Evolutionary conservation across 2,797 vertebrate species (phyloP), one percentile per base, ranked within the genome.

Genomic region (Pteronotus mesoamericanus): DNA sequence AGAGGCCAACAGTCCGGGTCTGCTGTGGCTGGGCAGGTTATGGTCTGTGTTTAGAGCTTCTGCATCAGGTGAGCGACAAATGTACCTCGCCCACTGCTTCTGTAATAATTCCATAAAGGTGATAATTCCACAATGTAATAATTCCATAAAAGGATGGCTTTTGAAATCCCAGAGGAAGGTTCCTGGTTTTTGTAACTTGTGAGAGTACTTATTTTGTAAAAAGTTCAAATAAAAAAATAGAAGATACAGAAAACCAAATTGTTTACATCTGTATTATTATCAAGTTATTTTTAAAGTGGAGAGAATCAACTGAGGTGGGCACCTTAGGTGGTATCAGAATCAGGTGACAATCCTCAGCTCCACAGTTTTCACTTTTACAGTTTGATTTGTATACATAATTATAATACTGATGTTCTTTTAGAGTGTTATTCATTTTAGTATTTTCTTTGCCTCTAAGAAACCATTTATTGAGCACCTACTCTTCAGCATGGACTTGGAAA

Each of bases 41-140:
- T 96, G 94, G 95, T 93, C 97, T 98, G 98, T 96, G 97, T 97
- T 96, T 94, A 98, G 83, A 98, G 98, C 97, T 98, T 98, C 98
- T 98, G 95, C 97, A 98, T 99, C 96, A 98, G 95, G 95, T 96
- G 94, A 97, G 80, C 68, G 9, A 97, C 92, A 92, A 96, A 95
- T 97, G 95, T 83, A 57, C 96, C 97, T 97, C 95, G 68, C 91
- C 95, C 96, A 66, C 94, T 96, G 96, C 96, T 97, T 98, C 93
- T 95, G 80, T 90, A 94, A 96, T 95, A 97, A 86, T 97, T 97
- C 74, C 95, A 0, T 95, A 96, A 96, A 98, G 98, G 96, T 89
- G 88, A n/a, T n/a, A n/a, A n/a, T n/a, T n/a, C n/a, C n/a, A n/a
- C n/a, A n/a, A n/a, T 95, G 80, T 90, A 94, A 96, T 95, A 97